Percentiles rank a stretch among this genome's conserved stretches.
Conservation (phyloP, 1,140 invertebrate genomes). For the Battus philenor region DNA sequence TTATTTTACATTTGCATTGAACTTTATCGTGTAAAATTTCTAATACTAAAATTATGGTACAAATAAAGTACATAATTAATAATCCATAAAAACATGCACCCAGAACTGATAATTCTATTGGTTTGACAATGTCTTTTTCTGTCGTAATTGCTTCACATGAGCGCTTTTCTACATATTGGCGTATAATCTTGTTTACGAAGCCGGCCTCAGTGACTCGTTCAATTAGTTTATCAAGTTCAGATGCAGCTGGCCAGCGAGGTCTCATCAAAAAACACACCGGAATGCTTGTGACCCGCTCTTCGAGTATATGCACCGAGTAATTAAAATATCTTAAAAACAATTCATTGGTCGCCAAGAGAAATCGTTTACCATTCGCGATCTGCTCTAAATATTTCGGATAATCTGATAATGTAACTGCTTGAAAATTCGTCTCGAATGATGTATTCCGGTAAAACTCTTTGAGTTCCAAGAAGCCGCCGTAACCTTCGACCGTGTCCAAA, state of each 20-base stretch:
- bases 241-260: constrained; percentile 38
- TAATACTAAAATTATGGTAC: constrained; percentile 28
- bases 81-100: constrained; percentile 40
- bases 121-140: constrained; percentile 1
- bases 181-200: constrained; percentile 25
- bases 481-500: constrained; percentile 26
- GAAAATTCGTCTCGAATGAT: constrained; percentile 25
- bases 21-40: constrained; percentile 29
- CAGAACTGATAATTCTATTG: constrained; percentile 26
- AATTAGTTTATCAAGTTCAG: constrained; percentile 26
- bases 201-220: constrained; percentile 27
- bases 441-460: constrained; percentile 32
- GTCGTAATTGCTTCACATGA: neutral
- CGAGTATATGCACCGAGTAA: constrained; percentile 28
- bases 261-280: constrained; percentile 30
- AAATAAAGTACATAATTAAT: constrained; percentile 25
- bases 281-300: constrained; percentile 26
- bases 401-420: constrained; percentile 21
- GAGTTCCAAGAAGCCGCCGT: constrained; percentile 25
- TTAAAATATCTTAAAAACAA: constrained; percentile 19
- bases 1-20: too few relatives aligned
- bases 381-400: constrained; percentile 20
- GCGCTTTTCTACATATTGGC: constrained; percentile 3
- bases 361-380: constrained; percentile 32
- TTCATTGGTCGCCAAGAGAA: constrained; percentile 28